phyloP scores from a whole-genome alignment of 2,113 vertebrate genomes.

The Garra rufa region DNA sequence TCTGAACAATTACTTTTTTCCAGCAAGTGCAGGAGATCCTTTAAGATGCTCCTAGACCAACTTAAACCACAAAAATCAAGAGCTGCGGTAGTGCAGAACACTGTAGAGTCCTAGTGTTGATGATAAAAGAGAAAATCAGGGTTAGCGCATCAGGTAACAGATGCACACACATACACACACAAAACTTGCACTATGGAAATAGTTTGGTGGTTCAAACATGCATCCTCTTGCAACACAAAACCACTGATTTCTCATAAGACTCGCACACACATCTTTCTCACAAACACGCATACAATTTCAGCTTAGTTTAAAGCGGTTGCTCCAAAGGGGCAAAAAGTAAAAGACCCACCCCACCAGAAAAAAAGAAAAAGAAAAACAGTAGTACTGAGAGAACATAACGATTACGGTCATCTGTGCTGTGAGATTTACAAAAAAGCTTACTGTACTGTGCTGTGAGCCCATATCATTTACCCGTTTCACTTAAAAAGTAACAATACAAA shows the following conservation, averaged over 20 bases:
- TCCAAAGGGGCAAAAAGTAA: slow-evolving; percentile 7
- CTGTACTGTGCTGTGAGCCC: slow-evolving; percentile 76
- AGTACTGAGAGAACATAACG: slow-evolving; percentile 59
- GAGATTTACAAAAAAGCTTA: slow-evolving; percentile 71
- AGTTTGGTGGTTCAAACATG: slow-evolving; percentile 5
- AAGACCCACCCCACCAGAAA: slow-evolving; percentile 18
- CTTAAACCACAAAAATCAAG: not conserved
- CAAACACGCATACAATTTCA: slow-evolving; percentile 52
- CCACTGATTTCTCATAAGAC: not conserved
- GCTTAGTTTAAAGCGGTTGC: slow-evolving; percentile 47
- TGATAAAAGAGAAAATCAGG: not conserved
- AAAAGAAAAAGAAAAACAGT: slow-evolving; percentile 48
- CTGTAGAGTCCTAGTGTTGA: slow-evolving; percentile 29
- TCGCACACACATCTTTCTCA: not conserved
- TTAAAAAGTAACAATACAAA: slow-evolving; percentile 71
- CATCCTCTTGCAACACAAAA: slow-evolving; percentile 15
- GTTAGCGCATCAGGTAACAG: not conserved
- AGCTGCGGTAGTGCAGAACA: slow-evolving; percentile 25
- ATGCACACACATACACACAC: not conserved
- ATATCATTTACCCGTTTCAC: slow-evolving; percentile 81
- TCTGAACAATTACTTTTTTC: not conserved
- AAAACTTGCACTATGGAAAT: slow-evolving; percentile 1
- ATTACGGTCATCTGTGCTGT: slow-evolving; percentile 37
- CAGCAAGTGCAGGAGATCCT: slow-evolving; percentile 2
- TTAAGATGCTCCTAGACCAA: not conserved